phyloP scores from a whole-genome alignment of 2,113 vertebrate genomes.

The Pelobates fuscus region DNA sequence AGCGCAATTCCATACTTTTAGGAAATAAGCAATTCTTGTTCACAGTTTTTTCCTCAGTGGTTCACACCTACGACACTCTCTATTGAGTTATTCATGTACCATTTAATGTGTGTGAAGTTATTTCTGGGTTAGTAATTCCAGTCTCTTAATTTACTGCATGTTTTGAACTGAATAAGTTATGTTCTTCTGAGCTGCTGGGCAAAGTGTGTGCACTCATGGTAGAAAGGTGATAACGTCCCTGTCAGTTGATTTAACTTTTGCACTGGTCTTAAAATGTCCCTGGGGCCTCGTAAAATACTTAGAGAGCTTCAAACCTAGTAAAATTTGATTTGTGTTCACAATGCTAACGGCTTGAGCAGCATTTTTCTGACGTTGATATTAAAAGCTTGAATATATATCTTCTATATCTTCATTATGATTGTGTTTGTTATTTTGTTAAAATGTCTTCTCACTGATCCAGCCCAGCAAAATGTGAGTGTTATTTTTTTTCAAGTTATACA shows the following conservation, averaged over 20 bases:
- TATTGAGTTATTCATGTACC: conserved; percentile 1
- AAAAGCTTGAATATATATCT: background rate
- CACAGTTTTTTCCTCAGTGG: too few species aligned
- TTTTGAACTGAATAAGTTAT: background rate
- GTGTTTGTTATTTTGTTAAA: background rate
- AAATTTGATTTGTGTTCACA: conserved; percentile 10
- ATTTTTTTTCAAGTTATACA: too few species aligned
- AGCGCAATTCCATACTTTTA: too few species aligned
- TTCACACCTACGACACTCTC: background rate
- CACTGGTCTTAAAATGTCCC: conserved; percentile 28
- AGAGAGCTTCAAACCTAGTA: background rate
- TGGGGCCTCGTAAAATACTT: conserved; percentile 40
- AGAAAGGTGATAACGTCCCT: conserved; percentile 40
- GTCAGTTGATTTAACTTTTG: conserved; percentile 48
- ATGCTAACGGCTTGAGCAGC: conserved; percentile 22
- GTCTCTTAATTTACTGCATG: background rate
- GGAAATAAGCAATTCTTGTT: too few species aligned
- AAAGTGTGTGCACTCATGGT: background rate
- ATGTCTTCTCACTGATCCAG: too few species aligned
- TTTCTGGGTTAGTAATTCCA: conserved; percentile 7
- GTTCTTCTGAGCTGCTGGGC: background rate
- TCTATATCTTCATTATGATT: background rate
- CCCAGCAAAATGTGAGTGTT: too few species aligned
- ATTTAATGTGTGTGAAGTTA: background rate
- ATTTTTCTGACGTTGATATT: background rate